A percentile compares a stretch with the other conserved stretches of the same genome.
phyloP scores from a whole-genome alignment of 2,113 vertebrate genomes.

The Limnothrissa miodon region DNA sequence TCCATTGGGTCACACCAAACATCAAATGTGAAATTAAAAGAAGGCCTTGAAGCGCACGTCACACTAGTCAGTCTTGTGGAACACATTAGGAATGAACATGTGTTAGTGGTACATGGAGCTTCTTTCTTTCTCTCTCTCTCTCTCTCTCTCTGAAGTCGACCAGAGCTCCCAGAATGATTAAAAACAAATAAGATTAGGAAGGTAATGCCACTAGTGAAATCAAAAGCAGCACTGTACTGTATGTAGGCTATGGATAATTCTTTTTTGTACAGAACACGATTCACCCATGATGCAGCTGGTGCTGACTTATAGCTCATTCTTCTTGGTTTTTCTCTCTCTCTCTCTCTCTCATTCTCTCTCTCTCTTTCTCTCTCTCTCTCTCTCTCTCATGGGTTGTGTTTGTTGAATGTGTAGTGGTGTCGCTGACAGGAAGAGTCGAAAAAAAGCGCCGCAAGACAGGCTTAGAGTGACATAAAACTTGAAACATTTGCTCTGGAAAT shows the following conservation, averaged over 20 bases:
- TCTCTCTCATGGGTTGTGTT: background rate
- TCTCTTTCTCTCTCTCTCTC: background rate
- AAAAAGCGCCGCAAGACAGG: conserved; percentile 2
- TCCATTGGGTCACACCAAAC: conserved; percentile 34
- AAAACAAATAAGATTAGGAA: background rate
- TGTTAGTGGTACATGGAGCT: background rate
- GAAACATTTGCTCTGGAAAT: conserved; percentile 50
- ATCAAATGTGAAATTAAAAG: conserved; percentile 45
- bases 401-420: conserved; percentile 9
- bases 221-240: background rate
- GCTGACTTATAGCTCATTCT: background rate
- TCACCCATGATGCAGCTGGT: background rate
- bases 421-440: background rate
- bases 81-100: conserved; percentile 24
- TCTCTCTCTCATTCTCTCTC: background rate
- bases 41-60: conserved; percentile 28
- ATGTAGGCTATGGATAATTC: background rate
- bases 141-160: background rate
- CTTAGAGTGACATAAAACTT: conserved; percentile 32
- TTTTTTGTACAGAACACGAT: background rate
- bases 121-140: background rate
- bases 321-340: background rate
- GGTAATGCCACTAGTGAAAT: background rate
- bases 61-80: conserved; percentile 23
- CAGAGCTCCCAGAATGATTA: background rate